Evolutionary conservation across 2,113 vertebrate genomes (phyloP).

Genomic region (Cinclus cinclus): DNA sequence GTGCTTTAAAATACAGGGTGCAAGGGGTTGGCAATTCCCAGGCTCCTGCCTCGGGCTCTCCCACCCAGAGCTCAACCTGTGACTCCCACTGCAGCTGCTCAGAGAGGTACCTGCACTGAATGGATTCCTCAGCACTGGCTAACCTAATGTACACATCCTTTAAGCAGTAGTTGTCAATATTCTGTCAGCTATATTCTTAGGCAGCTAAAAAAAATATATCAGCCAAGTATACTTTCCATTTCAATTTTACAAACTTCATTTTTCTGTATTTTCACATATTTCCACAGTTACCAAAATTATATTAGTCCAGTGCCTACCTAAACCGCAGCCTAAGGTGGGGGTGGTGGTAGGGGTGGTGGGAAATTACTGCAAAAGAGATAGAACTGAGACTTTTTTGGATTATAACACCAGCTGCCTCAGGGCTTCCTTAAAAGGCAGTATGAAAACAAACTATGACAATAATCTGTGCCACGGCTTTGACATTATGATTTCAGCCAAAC

Average conservation of each 20-base stretch:
- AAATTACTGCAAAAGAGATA: neutral
- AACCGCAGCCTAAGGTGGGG: neutral
- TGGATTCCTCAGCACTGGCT: neutral
- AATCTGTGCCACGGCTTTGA: neutral
- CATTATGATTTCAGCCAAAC: neutral
- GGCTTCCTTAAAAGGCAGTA: neutral
- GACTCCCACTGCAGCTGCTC: neutral
- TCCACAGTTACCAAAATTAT: neutral
- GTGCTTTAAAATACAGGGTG: neutral
- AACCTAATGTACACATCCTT: neutral
- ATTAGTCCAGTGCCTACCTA: neutral
- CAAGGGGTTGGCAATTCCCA: neutral
- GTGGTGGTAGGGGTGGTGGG: neutral
- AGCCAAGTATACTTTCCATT: neutral
- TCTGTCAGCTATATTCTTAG: neutral
- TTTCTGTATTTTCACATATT: neutral
- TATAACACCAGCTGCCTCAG: neutral
- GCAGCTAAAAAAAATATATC: neutral
- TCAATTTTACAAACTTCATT: neutral
- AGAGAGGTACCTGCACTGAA: neutral
- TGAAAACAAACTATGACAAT: neutral
- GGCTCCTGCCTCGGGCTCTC: neutral
- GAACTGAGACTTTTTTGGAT: neutral
- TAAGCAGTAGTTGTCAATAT: neutral
- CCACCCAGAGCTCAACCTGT: neutral